Evolutionary conservation across 1,140 invertebrate species (phyloP).

Genomic region (Colletes latitarsis): DNA sequence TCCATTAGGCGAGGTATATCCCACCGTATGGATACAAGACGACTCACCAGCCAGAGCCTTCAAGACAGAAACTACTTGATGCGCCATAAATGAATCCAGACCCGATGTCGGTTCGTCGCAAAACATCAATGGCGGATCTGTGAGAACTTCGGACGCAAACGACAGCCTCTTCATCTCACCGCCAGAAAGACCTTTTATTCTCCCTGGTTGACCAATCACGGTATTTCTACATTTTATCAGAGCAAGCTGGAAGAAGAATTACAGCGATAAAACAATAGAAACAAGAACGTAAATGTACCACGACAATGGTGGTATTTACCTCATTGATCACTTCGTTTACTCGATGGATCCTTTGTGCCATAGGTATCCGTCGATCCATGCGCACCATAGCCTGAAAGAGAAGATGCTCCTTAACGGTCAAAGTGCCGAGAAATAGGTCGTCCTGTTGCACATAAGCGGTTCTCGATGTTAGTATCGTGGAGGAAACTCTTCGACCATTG

Average conservation of each 20-base stretch:
- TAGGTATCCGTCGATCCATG: conserved; percentile 92
- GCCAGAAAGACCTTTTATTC: conserved; percentile 95
- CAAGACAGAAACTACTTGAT: conserved; percentile 93
- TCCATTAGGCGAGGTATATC: neutral
- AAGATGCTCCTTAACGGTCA: conserved; percentile 96
- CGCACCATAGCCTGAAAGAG: conserved; percentile 94
- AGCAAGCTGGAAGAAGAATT: conserved; percentile 84
- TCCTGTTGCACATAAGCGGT: conserved; percentile 98
- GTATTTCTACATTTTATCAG: conserved; percentile 93
- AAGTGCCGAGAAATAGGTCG: conserved; percentile 95
- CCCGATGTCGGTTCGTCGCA: conserved; percentile 98
- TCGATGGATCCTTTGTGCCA: conserved; percentile 88
- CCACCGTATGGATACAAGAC: no score
- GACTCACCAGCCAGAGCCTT: conserved; percentile 86
- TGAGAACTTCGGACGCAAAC: conserved; percentile 97
- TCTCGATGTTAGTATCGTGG: conserved; percentile 87
- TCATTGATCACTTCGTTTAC: conserved; percentile 95
- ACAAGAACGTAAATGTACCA: neutral
- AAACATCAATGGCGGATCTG: conserved; percentile 96
- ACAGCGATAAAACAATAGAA: conserved; percentile 1
- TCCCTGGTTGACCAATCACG: conserved; percentile 92
- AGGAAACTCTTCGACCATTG: conserved; percentile 86
- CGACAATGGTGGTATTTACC: conserved; percentile 79
- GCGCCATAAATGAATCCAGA: conserved; percentile 92
- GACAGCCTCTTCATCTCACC: conserved; percentile 97